These are phyloP conservation scores for Resseliella maxima DNA, from an alignment of 2,888 invertebrate species.

Conservation along the genomic window DNA sequence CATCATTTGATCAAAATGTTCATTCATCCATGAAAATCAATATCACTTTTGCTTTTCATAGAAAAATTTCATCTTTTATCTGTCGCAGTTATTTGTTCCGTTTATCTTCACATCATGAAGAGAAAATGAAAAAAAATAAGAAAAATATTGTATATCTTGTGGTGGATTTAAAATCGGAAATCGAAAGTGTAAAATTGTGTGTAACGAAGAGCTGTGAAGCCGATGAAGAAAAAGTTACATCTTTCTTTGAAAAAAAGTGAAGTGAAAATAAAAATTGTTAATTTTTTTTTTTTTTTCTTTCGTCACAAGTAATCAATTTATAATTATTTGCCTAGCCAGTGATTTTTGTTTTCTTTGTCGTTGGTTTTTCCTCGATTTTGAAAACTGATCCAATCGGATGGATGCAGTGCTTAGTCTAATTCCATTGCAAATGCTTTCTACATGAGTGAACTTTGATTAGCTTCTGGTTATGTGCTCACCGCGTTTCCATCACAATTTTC, in stretches of 20 bases:
- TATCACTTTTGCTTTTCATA: background rate
- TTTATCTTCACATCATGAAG: background rate
- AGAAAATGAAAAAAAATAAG: too few species aligned
- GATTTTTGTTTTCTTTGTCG: slow-evolving; percentile 12
- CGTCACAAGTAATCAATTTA: slow-evolving; percentile 32
- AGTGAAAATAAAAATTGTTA: too few species aligned
- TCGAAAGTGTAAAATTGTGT: background rate
- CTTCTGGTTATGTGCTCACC: slow-evolving; percentile 8
- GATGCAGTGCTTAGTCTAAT: background rate
- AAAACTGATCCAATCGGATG: background rate
- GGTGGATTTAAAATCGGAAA: background rate
- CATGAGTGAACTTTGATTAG: slow-evolving; percentile 4
- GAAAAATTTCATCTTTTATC: background rate
- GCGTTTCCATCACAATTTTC: background rate
- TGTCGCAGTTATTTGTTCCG: background rate
- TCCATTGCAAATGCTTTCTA: slow-evolving; percentile 37
- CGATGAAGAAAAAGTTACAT: background rate
- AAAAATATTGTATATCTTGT: too few species aligned
- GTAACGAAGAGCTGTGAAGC: background rate
- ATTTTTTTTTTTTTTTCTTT: slow-evolving; percentile 26
- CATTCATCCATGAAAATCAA: background rate
- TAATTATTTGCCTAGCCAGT: slow-evolving; percentile 12
- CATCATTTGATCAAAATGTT: background rate
- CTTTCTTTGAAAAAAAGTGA: background rate
- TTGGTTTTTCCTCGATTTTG: background rate